Evolutionary conservation across 2,797 vertebrate species (phyloP).

Genomic region (Phoebastria nigripes): DNA sequence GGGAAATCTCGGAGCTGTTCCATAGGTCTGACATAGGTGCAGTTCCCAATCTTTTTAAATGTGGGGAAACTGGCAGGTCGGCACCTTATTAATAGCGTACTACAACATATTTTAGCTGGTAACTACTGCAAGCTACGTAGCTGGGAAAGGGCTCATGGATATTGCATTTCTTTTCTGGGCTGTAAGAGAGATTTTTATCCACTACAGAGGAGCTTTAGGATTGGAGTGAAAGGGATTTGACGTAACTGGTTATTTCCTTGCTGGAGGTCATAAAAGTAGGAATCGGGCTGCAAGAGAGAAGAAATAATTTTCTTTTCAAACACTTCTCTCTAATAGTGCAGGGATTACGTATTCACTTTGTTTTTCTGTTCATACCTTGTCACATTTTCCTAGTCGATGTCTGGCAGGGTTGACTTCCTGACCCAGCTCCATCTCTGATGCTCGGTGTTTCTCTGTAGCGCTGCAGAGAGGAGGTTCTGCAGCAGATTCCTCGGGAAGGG

Average conservation of each 20-base stretch:
- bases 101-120: too few species aligned
- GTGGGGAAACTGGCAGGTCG: not conserved
- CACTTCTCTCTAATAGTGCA: not conserved
- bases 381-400: not conserved
- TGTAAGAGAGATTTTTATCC: not conserved
- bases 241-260: not conserved
- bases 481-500: not conserved
- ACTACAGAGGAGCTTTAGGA: not conserved
- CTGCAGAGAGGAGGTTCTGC: not conserved
- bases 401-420: not conserved
- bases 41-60: not conserved
- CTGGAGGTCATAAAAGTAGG: not conserved
- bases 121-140: not conserved
- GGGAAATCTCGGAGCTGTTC: not conserved
- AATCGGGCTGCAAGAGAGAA: not conserved
- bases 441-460: not conserved
- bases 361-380: not conserved
- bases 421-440: not conserved
- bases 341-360: not conserved
- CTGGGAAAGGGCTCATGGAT: not conserved
- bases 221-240: not conserved
- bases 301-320: not conserved
- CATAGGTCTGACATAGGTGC: too few species aligned
- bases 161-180: not conserved
- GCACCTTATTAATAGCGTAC: too few species aligned